phyloP scores from a whole-genome alignment of 1,140 invertebrate species.

The Drosophila sechellia region DNA sequence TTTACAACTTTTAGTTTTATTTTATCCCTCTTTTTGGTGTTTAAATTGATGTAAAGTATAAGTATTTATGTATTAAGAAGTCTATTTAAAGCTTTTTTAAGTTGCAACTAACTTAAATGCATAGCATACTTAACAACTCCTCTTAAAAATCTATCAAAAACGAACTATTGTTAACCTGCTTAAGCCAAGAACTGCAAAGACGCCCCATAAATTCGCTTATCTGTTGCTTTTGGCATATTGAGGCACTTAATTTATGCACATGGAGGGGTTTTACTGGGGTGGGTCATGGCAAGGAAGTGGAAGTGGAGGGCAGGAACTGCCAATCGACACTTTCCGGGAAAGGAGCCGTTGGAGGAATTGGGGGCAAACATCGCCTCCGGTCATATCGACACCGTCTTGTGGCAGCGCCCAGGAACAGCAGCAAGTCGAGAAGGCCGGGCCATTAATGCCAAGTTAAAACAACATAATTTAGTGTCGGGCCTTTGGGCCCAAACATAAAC shows the following conservation, averaged over 20 bases:
- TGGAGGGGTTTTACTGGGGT: background rate
- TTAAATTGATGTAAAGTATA: too few species aligned
- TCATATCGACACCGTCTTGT: conserved; percentile 49
- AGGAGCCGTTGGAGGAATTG: background rate
- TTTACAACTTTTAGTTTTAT: too few species aligned
- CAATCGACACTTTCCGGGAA: conserved; percentile 8
- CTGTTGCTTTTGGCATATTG: conserved; percentile 4
- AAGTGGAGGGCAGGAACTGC: background rate
- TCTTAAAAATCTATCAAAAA: too few species aligned
- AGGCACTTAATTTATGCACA: conserved; percentile 57
- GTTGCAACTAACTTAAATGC: too few species aligned
- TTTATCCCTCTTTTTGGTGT: too few species aligned
- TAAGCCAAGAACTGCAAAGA: background rate
- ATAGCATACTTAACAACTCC: too few species aligned
- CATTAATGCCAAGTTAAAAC: conserved; percentile 71
- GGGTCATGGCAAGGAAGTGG: conserved; percentile 1
- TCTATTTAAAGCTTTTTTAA: too few species aligned
- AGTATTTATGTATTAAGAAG: too few species aligned
- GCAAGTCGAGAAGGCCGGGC: conserved; percentile 39
- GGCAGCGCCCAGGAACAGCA: conserved; percentile 2
- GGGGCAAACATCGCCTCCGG: conserved; percentile 52
- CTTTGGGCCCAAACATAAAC: conserved; percentile 64
- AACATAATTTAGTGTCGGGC: conserved; percentile 68
- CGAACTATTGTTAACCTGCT: too few species aligned
- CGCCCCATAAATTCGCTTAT: conserved; percentile 1